A percentile compares a stretch with the other conserved stretches of the same genome.
phyloP scores from a whole-genome alignment of 2,113 vertebrate genomes.

The Alces alces region DNA sequence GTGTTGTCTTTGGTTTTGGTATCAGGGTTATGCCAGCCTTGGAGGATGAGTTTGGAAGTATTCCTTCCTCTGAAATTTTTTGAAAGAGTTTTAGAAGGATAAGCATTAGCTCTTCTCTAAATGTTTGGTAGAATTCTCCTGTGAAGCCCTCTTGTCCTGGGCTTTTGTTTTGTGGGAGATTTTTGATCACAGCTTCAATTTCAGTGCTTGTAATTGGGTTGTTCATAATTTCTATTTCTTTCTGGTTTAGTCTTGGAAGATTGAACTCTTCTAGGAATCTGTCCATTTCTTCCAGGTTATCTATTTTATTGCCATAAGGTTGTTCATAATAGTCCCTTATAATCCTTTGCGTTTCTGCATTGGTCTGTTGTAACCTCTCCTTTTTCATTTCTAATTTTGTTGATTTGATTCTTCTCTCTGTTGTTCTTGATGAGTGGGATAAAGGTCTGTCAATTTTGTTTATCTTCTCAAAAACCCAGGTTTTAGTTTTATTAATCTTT shows the following conservation, averaged over 20 bases:
- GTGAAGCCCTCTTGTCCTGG: background rate
- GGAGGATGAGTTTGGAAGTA: background rate
- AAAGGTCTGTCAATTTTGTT: background rate
- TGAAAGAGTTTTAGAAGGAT: background rate
- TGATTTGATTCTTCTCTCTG: background rate
- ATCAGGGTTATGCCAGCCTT: background rate
- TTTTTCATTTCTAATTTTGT: background rate
- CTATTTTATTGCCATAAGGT: background rate
- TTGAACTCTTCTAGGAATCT: background rate
- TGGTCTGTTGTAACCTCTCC: background rate
- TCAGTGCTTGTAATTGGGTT: background rate
- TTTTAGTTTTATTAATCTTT: background rate
- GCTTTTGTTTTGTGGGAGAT: background rate
- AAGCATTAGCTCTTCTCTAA: background rate
- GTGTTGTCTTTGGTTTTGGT: background rate
- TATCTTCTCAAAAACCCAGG: background rate
- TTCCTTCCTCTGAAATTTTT: background rate
- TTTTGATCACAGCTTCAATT: background rate
- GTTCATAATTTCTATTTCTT: background rate
- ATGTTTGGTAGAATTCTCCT: background rate
- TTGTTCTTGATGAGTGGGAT: background rate
- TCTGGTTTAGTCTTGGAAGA: background rate
- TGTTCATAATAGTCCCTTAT: background rate
- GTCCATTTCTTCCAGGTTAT: background rate
- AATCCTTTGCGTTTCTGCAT: background rate